Conservation (phyloP, 2,797 vertebrate species). For the Peromyscus melanophrys region DNA sequence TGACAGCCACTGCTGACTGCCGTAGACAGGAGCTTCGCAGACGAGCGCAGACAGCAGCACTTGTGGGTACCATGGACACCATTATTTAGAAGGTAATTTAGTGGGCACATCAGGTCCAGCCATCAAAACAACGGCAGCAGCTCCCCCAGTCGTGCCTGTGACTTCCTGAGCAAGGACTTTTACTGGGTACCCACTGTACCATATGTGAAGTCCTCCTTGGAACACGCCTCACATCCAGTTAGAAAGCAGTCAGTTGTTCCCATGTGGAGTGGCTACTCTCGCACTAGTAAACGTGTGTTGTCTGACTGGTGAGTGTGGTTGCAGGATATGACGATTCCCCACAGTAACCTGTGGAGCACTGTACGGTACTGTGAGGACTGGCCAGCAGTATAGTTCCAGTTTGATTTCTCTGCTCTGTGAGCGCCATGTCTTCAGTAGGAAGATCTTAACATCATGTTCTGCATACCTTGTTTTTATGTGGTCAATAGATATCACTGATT, state of each 20-base stretch:
- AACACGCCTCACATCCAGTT: background rate
- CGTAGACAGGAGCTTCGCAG: too few species aligned
- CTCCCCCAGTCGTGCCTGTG: too few species aligned
- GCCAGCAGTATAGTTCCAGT: background rate
- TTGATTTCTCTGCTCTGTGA: background rate
- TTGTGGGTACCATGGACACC: too few species aligned
- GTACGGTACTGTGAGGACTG: background rate
- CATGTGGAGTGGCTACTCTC: background rate
- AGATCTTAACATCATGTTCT: background rate
- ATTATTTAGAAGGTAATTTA: background rate
- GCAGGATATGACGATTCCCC: background rate
- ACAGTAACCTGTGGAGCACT: too few species aligned
- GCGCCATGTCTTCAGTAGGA: background rate
- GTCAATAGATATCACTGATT: background rate
- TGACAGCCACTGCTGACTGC: too few species aligned
- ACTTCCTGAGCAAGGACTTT: background rate
- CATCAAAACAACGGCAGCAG: background rate
- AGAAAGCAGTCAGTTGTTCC: background rate
- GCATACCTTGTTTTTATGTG: background rate
- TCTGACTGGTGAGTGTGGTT: background rate
- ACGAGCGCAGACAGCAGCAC: too few species aligned
- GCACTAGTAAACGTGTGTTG: background rate
- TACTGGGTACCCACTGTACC: background rate
- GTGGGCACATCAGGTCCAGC: background rate
- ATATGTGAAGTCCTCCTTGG: background rate